Base-by-base conservation (phyloP, 1,140 invertebrate genomes). In the Charaxes varanes region DNA sequence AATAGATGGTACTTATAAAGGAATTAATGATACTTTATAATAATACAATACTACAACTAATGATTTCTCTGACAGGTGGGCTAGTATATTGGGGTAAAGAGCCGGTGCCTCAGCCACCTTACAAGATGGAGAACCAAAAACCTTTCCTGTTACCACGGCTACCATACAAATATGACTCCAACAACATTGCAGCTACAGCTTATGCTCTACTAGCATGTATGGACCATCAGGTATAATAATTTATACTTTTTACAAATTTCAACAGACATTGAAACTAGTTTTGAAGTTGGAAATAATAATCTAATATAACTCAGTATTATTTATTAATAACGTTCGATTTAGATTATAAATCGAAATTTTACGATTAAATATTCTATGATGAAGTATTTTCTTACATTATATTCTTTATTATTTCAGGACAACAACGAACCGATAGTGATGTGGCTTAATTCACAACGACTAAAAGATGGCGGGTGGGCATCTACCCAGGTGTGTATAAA, bases 391-490 rank as follows among this genome's bases (percentile, higher is more conserved):
- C 2, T 19, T 13, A 10, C 4, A 1, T 12, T 19, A 35, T 12
- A 35, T 35, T 21, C 6, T 10, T 2, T 12, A 3, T 1, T 15
- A 4, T 54, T 41, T 1, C 37, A 62, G 64, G 93, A 95, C 48
- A 86, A 92, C 43, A 87, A 90, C 33, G 93, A 95, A 43, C 88
- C 91, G 6, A 96, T 97, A 62, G 95, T 98, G 12, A 91, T 92
- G 61, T 99, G 97, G 97, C 80, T 99, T 3, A 97, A 97, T 72
- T 88, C 93, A 0, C 96, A 98, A 67, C 87, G 97, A 30, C 86
- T 97, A 0, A 91, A 91, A n/a, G 93, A 97, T 60, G 94, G 94
- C 19, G 97, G 96, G 0, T 97, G 96, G 95, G 94, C 95, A 0
- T 97, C 95, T 0, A 97, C 96, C 2, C 94, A 97, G 82, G 90